Evolutionary conservation across 1,140 invertebrate species (phyloP).

Genomic region (Aplysia californica): DNA sequence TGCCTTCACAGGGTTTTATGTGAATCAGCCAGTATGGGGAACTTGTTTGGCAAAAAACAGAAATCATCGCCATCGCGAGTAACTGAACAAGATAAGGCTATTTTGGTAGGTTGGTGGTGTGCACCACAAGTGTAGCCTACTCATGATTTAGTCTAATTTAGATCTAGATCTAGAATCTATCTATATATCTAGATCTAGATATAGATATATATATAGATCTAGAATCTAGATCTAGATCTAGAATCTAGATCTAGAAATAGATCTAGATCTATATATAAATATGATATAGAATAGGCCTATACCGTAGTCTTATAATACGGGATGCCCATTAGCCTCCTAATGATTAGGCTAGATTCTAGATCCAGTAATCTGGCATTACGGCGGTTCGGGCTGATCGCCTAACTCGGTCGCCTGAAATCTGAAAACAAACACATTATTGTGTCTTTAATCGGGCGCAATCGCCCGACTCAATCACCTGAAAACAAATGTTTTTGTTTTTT

Average conservation of each 20-base stretch:
- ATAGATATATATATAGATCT: background rate
- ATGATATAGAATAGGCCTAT: too few relatives aligned
- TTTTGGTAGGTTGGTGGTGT: background rate
- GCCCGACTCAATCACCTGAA: background rate
- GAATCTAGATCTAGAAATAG: background rate
- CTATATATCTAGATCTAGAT: background rate
- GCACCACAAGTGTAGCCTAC: background rate
- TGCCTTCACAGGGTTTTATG: too few relatives aligned
- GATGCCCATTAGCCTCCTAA: too few relatives aligned
- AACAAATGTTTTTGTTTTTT: background rate
- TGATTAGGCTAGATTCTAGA: too few relatives aligned
- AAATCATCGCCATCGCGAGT: background rate
- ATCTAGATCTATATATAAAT: background rate
- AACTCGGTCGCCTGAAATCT: background rate
- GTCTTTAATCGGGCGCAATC: background rate
- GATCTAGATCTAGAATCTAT: background rate
- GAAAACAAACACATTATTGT: background rate
- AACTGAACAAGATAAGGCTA: conserved; percentile 22
- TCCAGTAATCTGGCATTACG: too few relatives aligned
- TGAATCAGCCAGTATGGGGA: conserved; percentile 21
- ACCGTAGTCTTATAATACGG: too few relatives aligned
- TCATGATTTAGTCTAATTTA: background rate
- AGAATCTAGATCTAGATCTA: background rate
- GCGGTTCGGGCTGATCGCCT: too few relatives aligned
- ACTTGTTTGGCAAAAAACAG: conserved; percentile 12